Base-by-base conservation (phyloP, 2,797 vertebrate genomes). In the Naso thynnoides region DNA sequence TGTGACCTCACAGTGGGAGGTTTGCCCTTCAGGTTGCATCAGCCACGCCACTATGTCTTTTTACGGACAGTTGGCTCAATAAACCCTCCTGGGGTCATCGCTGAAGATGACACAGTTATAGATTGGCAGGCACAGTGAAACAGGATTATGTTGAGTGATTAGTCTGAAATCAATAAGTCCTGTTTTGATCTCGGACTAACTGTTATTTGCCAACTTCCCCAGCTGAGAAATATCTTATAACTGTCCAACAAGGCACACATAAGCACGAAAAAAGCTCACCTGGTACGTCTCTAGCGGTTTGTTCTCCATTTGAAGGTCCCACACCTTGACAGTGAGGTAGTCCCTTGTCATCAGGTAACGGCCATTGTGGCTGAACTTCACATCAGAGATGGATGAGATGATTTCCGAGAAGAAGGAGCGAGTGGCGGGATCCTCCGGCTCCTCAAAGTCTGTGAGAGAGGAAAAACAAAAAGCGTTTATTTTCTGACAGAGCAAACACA, bases 291-390 rank as follows among this genome's bases (percentile, higher is more conserved):
- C 97, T 0, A 98, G 94, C 10, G 97, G 97, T 73, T 97, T 95
- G 92, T 96, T 98, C 92, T 98, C 97, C 97, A 98, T 98, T 87
- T 98, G 97, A 79, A 98, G 94, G 91, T 98, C 97, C 97, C 97
- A 98, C 90, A 98, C 97, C 83, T 98, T 98, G 78, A 97, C 96
- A 0, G 97, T 98, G 90, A 98, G 96, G 92, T 98, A 98, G 94
- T 98, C 97, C 81, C 97, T 94, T 75, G 97, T 98, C 97, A 98
- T 98, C 93, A 98, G 96, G 81, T 96, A 98, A 82, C 97, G 96
- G 62, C 97, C 97, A 1, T 95, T 98, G 95, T 98, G 97, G 90
- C 97, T 98, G 90, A 98, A 98, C 89, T 98, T 98, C 61, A 97
- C 97, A 21, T 98, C 97, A 0, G 97, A 98, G 92, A 98, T 98